Evolutionary conservation across 2,113 vertebrate genomes (phyloP).

Genomic region (Ochotona princeps): DNA sequence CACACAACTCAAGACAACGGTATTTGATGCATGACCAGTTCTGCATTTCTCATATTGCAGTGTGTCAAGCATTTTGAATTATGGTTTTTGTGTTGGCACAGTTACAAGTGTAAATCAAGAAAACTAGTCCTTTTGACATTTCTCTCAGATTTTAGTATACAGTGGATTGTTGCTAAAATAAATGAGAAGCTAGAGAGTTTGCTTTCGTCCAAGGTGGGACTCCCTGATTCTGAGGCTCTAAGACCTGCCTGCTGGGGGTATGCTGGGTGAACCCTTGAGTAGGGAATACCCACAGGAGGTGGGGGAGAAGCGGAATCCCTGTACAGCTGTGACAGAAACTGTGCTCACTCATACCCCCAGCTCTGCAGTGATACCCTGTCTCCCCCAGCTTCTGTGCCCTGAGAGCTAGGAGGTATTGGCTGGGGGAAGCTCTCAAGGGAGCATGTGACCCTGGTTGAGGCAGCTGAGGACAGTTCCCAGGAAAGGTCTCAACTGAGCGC

Average conservation of each 20-base stretch:
- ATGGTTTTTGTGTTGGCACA: not conserved
- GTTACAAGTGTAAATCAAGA: conserved; percentile 26
- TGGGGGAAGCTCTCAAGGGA: not conserved
- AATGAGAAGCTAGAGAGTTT: not conserved
- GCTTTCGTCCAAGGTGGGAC: not conserved
- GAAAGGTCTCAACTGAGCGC: conserved; percentile 1
- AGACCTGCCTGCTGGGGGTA: not conserved
- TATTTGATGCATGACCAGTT: not conserved
- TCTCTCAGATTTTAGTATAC: not conserved
- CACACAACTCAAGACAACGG: conserved; percentile 1
- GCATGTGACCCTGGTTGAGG: not conserved
- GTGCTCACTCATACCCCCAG: not conserved
- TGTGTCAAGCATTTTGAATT: not conserved
- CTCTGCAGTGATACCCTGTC: not conserved
- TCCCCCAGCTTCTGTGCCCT: not conserved
- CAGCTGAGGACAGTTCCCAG: not conserved
- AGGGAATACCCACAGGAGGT: not conserved
- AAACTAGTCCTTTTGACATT: conserved; percentile 10
- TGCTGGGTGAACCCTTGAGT: not conserved
- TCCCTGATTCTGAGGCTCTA: not conserved
- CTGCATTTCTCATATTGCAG: not conserved
- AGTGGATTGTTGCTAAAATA: conserved; percentile 36
- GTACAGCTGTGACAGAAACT: not conserved
- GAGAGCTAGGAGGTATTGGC: not conserved
- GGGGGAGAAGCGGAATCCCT: not conserved